Percentiles rank a stretch among this genome's conserved stretches.
These are phyloP conservation scores for Mythimna loreyi DNA, from an alignment of 2,888 invertebrate species.

Conservation along the genomic window DNA sequence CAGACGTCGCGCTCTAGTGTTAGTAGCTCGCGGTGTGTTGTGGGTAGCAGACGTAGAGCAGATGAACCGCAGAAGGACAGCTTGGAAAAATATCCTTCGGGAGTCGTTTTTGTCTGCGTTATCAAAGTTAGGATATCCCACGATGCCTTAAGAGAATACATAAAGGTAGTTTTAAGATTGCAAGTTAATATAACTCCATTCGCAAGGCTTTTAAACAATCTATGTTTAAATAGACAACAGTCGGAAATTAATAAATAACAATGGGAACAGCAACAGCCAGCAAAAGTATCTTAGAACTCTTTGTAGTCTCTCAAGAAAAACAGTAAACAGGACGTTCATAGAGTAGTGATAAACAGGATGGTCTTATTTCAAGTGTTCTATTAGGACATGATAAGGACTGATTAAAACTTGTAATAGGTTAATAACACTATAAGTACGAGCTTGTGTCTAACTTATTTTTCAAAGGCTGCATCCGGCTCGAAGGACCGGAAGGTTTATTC, in stretches of 20 bases:
- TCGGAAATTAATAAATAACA: background rate
- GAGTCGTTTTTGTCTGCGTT: background rate
- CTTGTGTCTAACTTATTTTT: background rate
- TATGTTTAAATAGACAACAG: background rate
- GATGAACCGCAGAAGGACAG: constrained; percentile 40
- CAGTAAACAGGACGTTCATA: constrained; percentile 37
- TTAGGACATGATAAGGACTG: background rate
- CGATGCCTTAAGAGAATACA: background rate
- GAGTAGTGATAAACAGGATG: constrained; percentile 32
- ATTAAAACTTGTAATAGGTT: constrained; percentile 6
- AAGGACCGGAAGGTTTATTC: background rate
- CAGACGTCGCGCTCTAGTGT: constrained; percentile 64
- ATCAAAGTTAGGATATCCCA: background rate
- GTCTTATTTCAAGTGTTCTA: constrained; percentile 29
- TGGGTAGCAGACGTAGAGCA: constrained; percentile 39
- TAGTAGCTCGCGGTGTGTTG: constrained; percentile 64
- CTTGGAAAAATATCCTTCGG: background rate
- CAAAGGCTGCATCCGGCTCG: background rate
- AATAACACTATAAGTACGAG: background rate
- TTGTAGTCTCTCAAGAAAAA: constrained; percentile 4
- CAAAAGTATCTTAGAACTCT: background rate
- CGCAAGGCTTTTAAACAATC: background rate
- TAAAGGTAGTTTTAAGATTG: background rate
- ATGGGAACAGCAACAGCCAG: background rate
- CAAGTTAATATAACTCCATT: background rate